Base-by-base conservation (phyloP, 2,797 vertebrate species). In the Limosa lapponica region DNA sequence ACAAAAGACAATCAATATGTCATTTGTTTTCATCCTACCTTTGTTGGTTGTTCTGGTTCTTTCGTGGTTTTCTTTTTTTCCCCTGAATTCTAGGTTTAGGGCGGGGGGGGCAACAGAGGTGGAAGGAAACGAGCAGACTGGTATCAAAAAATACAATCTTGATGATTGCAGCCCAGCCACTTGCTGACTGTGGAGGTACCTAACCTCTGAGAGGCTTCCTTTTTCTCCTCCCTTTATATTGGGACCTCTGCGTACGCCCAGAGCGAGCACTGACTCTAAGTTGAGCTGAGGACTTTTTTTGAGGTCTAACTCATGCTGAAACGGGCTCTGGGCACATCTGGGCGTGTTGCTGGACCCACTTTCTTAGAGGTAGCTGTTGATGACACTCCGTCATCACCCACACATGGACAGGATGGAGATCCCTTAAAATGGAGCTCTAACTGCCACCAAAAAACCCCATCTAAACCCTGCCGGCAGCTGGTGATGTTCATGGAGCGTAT, bases 1-100 rank as follows among this genome's bases (percentile, higher is more conserved):
- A n/a, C n/a, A n/a, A n/a, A n/a, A n/a, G n/a, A n/a, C 46, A 18
- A 13, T 18, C 0, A 3, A 59, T 32, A 17, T 2, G 0, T 70
- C 30, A 4, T 5, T 72, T 49, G 6, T 23, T 3, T 25, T 82
- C 43, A 11, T 54, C 55, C 41, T 44, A 4, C 24, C 10, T 55
- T 59, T 32, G 41, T 17, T 64, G 27, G 22, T 14, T 17, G 13
- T 2, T 78, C 55, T 65, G 43, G 3, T 2, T 52, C 73, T 32
- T 65, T 14, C 11, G 23, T 28, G n/a, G 28, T 25, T 11, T 32
- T 37, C 27, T 28, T 13, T 32, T 5, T 23, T 3, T 3, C 5
- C 14, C 12, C 24, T 30, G 22, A 80, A 34, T 59, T 71, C 30
- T 71, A 27, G 24, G 16, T 17, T 67, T 46, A 18, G n/a, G 16